These are phyloP conservation scores for Anas capensis DNA, from an alignment of 2,797 vertebrate genomes.

Conservation along the genomic window DNA sequence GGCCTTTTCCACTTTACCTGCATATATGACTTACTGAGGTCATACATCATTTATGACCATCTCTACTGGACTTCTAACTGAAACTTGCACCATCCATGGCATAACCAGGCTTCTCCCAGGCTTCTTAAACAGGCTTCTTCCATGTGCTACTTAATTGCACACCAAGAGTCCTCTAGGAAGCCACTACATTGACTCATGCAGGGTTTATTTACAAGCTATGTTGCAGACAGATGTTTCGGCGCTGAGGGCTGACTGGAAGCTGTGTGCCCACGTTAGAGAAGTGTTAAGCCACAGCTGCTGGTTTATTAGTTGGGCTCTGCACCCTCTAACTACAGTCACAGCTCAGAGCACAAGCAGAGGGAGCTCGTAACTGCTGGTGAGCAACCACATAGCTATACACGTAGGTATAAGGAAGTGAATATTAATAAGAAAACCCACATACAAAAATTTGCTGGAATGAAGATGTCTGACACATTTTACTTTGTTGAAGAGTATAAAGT, in stretches of 20 bases:
- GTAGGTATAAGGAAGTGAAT: not conserved
- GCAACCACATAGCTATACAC: not conserved
- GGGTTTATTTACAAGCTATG: slow-evolving; percentile 6
- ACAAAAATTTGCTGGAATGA: not conserved
- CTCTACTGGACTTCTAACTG: not conserved
- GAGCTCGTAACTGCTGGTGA: not conserved
- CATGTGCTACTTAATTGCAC: not conserved
- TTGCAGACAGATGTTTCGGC: not conserved
- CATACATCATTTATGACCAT: not conserved
- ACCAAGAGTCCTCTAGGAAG: slow-evolving; percentile 10
- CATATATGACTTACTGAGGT: not conserved
- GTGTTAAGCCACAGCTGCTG: slow-evolving; percentile 36
- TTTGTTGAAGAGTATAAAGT: not conserved
- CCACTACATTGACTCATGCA: not conserved
- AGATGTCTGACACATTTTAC: not conserved
- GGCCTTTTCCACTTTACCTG: not conserved
- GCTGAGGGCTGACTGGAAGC: not conserved
- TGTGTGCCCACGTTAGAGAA: not conserved
- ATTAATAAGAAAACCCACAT: not conserved
- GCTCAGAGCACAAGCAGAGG: not conserved
- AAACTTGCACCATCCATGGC: not conserved
- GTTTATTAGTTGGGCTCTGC: slow-evolving; percentile 3
- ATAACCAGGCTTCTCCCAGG: not conserved
- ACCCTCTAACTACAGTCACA: slow-evolving; percentile 6
- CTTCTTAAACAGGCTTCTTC: not conserved